These are phyloP conservation scores for Eulemur albifrons DNA, from an alignment of 2,797 vertebrate species.

Conservation along the genomic window DNA sequence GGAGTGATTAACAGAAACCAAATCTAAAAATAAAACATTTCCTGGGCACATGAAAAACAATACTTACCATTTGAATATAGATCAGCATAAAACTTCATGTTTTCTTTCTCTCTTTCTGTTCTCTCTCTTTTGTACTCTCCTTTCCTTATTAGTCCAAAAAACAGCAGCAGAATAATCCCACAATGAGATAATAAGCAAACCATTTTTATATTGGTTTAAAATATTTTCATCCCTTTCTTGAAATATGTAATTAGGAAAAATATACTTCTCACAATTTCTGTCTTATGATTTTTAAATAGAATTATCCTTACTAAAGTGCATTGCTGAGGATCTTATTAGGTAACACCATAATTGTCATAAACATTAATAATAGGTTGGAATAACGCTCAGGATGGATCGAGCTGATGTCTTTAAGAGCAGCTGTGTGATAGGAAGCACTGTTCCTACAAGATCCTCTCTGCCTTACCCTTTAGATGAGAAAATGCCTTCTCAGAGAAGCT, in stretches of 20 bases:
- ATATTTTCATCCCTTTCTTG: neutral
- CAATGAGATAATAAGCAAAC: neutral
- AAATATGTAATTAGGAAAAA: neutral
- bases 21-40: neutral
- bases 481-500: neutral
- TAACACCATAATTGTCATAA: too few species aligned
- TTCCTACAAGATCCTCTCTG: neutral
- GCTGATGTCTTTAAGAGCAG: neutral
- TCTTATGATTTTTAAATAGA: neutral
- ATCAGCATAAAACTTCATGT: neutral
- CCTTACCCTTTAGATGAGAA: neutral
- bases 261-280: neutral
- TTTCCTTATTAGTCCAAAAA: neutral
- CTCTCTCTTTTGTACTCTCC: neutral
- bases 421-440: neutral
- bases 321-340: neutral
- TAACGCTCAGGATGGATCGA: neutral
- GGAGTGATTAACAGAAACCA: neutral
- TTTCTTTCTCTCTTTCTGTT: neutral
- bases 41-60: neutral
- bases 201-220: neutral
- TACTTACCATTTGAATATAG: neutral
- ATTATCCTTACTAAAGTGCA: neutral
- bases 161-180: neutral
- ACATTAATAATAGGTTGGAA: neutral